Conservation (phyloP, 53 echinoderm and acorn worm species). For the Henricia sp. region DNA sequence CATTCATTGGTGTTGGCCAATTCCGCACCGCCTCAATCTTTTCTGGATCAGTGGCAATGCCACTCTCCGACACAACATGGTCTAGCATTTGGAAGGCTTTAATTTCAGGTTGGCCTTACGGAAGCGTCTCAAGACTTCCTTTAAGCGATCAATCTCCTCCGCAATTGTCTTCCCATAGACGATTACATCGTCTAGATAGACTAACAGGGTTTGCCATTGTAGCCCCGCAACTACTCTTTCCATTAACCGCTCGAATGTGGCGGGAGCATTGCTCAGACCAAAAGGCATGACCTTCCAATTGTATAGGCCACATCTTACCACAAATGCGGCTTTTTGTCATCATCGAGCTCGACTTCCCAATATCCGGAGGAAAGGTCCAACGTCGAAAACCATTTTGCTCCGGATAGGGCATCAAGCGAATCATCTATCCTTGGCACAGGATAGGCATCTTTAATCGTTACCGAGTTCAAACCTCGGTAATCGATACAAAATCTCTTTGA, state of each 20-base stretch:
- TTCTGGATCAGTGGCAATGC: conserved; percentile 13
- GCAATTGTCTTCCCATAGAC: conserved; percentile 8
- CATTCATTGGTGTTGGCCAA: conserved; percentile 3
- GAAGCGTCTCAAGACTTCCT: not conserved
- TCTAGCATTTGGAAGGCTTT: conserved; percentile 1
- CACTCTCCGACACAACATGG: not conserved
- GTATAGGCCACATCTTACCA: not conserved
- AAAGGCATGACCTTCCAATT: conserved; percentile 7
- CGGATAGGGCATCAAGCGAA: not conserved
- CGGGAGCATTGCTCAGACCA: not conserved
- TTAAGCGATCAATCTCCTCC: conserved; percentile 1
- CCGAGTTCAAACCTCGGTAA: not conserved
- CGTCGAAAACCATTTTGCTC: not conserved
- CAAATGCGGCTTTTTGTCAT: not conserved
- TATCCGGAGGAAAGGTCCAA: not conserved
- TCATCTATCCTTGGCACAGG: not conserved
- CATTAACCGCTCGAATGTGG: conserved; percentile 30
- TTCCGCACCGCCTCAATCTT: not conserved
- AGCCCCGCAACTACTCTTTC: not conserved
- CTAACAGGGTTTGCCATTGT: conserved; percentile 29
- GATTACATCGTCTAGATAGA: conserved; percentile 46
- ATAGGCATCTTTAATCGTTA: conserved; percentile 3
- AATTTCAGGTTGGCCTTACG: conserved; percentile 7
- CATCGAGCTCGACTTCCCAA: conserved; percentile 1
- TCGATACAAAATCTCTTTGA: conserved; percentile 1